Percentiles rank a stretch among this genome's conserved stretches.
phyloP scores from a whole-genome alignment of 2,113 vertebrate species.

The Hydropotes inermis region DNA sequence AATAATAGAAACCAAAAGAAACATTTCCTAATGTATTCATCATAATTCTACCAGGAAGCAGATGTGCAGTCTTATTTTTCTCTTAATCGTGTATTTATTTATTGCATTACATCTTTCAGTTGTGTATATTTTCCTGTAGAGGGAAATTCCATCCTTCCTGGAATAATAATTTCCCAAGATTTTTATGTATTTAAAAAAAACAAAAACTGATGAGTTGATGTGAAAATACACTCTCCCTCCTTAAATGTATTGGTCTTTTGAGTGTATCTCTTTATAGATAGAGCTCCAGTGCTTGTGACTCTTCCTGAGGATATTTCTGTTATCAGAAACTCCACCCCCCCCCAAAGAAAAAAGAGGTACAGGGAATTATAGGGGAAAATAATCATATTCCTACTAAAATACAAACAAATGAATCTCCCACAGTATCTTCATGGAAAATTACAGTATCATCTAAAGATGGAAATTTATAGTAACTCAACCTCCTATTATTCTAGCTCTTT shows the following conservation, averaged over 20 bases:
- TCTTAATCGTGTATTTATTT: constrained; percentile 67
- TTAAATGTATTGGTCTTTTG: not conserved
- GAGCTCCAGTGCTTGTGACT: not conserved
- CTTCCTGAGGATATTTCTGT: not conserved
- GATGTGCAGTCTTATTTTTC: constrained; percentile 62
- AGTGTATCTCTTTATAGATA: not conserved
- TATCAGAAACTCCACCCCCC: not conserved
- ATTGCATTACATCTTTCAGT: constrained; percentile 64
- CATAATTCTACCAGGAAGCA: constrained; percentile 75
- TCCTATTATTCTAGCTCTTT: not conserved
- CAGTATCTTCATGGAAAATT: not conserved
- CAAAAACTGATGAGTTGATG: not conserved
- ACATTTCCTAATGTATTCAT: constrained; percentile 66
- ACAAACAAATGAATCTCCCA: not conserved
- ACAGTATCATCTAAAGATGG: not conserved
- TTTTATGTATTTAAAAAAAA: not conserved
- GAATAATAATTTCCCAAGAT: constrained; percentile 65
- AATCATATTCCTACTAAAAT: not conserved
- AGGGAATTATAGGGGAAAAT: not conserved
- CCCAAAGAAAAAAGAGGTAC: not conserved
- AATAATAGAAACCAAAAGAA: constrained; percentile 73
- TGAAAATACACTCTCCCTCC: not conserved
- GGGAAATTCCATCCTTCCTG: constrained; percentile 77
- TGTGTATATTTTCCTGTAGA: constrained; percentile 57
- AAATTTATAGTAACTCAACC: not conserved